These are phyloP conservation scores for Drosophila yakuba DNA, from an alignment of 1,140 invertebrate species.

Conservation along the genomic window DNA sequence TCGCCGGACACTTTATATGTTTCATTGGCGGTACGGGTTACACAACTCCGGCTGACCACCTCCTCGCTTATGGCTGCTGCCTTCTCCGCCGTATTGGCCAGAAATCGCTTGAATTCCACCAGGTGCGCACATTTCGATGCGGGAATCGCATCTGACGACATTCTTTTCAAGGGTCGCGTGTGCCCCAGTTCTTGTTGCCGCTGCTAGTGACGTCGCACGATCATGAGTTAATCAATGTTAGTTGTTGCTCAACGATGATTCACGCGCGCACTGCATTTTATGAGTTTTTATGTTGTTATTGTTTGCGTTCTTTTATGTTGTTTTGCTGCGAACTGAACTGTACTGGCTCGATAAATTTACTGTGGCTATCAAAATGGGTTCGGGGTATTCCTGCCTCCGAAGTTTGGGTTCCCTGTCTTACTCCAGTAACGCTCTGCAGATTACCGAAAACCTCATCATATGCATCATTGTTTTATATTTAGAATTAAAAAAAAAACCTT, in stretches of 20 bases:
- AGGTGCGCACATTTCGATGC: conserved; percentile 61
- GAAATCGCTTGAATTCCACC: conserved; percentile 62
- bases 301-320: conserved; percentile 66
- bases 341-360: conserved; percentile 8
- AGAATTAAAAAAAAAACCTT: too few relatives aligned
- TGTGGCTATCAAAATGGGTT: background rate
- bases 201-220: conserved; percentile 8
- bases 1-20: conserved; percentile 70
- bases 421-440: too few relatives aligned
- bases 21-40: conserved; percentile 70
- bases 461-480: too few relatives aligned
- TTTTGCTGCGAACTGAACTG: conserved; percentile 35
- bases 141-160: conserved; percentile 46
- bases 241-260: conserved; percentile 64
- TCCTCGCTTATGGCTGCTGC: conserved; percentile 46
- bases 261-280: conserved; percentile 48
- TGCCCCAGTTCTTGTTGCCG: conserved; percentile 30
- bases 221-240: conserved; percentile 49
- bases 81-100: conserved; percentile 29
- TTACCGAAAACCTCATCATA: too few relatives aligned
- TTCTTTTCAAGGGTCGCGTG: conserved; percentile 22
- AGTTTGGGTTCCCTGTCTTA: too few relatives aligned
- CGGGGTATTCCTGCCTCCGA: background rate
- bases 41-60: conserved; percentile 43
- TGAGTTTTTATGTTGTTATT: conserved; percentile 61